A percentile compares a stretch with the other conserved stretches of the same genome.
Evolutionary conservation across 2,113 vertebrate genomes (phyloP).

Genomic region (Equus quagga): DNA sequence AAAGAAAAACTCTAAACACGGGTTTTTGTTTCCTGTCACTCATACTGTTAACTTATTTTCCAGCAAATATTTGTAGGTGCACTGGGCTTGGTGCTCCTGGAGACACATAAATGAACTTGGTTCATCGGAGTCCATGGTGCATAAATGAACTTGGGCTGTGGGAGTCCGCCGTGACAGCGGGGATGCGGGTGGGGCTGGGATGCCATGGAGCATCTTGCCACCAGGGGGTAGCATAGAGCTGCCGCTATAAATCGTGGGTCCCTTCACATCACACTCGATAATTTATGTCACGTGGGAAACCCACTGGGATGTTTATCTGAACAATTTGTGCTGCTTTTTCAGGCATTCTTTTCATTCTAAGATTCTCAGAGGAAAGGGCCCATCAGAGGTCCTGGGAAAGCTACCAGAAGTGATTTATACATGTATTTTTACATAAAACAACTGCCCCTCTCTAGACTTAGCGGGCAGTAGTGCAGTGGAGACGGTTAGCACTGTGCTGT

Average conservation of each 20-base stretch:
- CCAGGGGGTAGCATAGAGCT: constrained; percentile 66
- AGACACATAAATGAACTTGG: too few relatives aligned
- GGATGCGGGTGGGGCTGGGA: neutral
- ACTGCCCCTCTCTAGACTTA: neutral
- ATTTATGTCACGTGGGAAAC: neutral
- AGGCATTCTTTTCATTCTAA: neutral
- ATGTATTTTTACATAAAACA: constrained; percentile 33
- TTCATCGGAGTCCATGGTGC: too few relatives aligned
- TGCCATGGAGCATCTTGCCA: constrained; percentile 5
- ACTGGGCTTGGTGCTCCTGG: neutral
- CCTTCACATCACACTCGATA: neutral
- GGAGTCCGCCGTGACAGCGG: neutral
- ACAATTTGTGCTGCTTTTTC: neutral
- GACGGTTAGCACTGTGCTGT: neutral
- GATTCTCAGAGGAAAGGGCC: constrained; percentile 8
- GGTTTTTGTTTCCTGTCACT: neutral
- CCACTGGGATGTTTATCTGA: neutral
- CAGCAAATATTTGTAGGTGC: neutral
- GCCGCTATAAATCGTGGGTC: rapidly evolving
- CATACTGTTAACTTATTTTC: neutral
- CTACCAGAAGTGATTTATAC: constrained; percentile 27
- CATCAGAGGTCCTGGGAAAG: constrained; percentile 60
- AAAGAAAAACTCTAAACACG: neutral
- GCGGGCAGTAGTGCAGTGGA: neutral
- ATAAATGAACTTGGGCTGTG: too few relatives aligned